Evolutionary conservation across 2,113 vertebrate species (phyloP).

Genomic region (Catagonus wagneri): DNA sequence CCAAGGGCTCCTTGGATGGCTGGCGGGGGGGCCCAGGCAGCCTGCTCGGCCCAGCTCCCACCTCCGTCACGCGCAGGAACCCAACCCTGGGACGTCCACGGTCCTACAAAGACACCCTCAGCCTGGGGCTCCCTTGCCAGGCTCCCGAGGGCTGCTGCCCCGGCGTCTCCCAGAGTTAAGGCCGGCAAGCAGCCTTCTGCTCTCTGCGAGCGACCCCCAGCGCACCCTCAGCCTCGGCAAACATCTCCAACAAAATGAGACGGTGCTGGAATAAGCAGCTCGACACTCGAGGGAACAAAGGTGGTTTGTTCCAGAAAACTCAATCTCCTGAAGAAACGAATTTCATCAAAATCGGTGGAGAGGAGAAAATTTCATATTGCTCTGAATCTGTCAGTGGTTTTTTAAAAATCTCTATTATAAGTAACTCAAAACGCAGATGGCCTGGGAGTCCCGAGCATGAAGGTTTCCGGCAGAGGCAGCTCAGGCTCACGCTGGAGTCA

Average conservation of each 20-base stretch:
- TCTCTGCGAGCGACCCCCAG: accelerated
- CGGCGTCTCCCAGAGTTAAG: accelerated
- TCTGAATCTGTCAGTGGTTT: neutral
- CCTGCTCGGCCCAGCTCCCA: accelerated
- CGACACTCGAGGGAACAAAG: neutral
- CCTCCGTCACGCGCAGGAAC: accelerated
- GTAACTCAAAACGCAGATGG: neutral
- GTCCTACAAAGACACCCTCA: accelerated
- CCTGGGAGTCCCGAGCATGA: neutral
- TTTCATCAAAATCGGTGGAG: slow-evolving; percentile 12
- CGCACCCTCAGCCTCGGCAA: neutral
- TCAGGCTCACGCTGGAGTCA: accelerated
- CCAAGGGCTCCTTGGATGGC: accelerated
- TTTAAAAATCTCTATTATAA: neutral
- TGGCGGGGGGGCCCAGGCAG: neutral
- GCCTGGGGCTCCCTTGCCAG: accelerated
- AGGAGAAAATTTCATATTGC: neutral
- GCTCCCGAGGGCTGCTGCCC: neutral
- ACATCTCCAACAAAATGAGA: neutral
- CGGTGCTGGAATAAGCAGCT: neutral
- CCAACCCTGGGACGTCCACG: accelerated
- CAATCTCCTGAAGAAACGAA: slow-evolving; percentile 45
- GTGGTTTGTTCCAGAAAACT: slow-evolving; percentile 46
- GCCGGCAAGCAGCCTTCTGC: neutral
- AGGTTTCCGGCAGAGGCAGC: neutral